Conservation (phyloP, 2,113 vertebrate species). For the Dromas ardeola region DNA sequence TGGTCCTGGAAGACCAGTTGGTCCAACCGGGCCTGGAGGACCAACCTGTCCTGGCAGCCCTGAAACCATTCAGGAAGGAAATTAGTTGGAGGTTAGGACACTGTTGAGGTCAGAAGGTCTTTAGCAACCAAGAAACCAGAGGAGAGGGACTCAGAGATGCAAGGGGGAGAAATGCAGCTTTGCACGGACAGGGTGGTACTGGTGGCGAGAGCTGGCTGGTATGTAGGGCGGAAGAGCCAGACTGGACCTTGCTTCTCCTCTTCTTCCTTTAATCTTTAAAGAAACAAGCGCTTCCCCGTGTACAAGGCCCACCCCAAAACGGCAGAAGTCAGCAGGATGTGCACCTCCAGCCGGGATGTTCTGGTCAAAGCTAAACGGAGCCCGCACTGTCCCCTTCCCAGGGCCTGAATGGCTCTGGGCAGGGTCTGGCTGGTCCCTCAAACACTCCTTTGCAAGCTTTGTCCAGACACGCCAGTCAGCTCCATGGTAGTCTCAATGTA, state of each 20-base stretch:
- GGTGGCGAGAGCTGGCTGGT: background rate
- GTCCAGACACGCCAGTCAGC: background rate
- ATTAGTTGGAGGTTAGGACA: background rate
- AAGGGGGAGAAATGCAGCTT: background rate
- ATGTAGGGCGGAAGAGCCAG: background rate
- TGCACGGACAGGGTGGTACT: background rate
- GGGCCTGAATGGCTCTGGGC: background rate
- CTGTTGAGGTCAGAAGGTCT: background rate
- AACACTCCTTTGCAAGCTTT: background rate
- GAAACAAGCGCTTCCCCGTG: background rate
- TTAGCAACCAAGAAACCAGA: background rate
- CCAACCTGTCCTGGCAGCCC: constrained; percentile 76
- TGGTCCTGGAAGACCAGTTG: constrained; percentile 71
- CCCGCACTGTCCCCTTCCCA: background rate
- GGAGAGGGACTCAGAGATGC: background rate
- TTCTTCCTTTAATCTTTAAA: background rate
- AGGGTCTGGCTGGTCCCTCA: background rate
- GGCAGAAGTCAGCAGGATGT: background rate
- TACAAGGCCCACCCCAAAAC: background rate
- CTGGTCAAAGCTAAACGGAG: background rate
- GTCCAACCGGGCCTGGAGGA: constrained; percentile 71
- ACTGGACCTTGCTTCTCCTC: background rate
- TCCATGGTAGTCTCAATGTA: background rate
- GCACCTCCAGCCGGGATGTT: background rate
- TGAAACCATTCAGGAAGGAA: constrained; percentile 28